Evolutionary conservation across 2,888 invertebrate genomes (phyloP), one percentile per base, ranked within the genome.

Genomic region (Monochamus alternatus): DNA sequence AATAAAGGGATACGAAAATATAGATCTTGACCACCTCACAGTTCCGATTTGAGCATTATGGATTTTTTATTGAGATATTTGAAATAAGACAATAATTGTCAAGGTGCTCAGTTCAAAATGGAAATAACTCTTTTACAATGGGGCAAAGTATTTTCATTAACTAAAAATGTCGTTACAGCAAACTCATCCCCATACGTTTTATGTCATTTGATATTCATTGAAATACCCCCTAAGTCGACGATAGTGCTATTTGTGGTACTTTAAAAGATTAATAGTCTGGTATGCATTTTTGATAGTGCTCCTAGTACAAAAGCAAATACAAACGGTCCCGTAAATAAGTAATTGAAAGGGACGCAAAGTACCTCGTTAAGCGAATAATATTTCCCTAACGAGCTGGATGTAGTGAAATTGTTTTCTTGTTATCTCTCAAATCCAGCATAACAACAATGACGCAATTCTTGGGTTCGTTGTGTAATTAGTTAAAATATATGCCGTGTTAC

Each of bases 331-430:
- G 55, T 7, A 14, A 55, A 55, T 55, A 55, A 55, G n/a, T 55
- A 55, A 55, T n/a, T n/a, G 55, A 55, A 55, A 55, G 55, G 55
- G 55, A 55, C n/a, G 55, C 14, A 22, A 55, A 55, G 55, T 22
- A 55, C 7, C 55, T 55, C 55, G 55, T 55, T 55, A 55, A n/a
- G n/a, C 5, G 55, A 22, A 55, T 55, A 55, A n/a, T 55, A 55
- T 55, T 55, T 55, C 55, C 55, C 14, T 22, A 22, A 55, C 10
- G 55, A 22, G 55, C 14, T 22, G 7, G n/a, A 55, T 55, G 22
- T 55, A 14, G 55, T 7, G n/a, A 55, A 22, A 55, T 55, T 55
- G 14, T 14, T 55, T 55, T 12, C 22, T 55, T 55, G 55, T 55
- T 22, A 47, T 47, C 55, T 55, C 55, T 38, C 38, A 38, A 52